phyloP scores from a whole-genome alignment of 2,113 vertebrate genomes.

The Eclectus roratus region DNA sequence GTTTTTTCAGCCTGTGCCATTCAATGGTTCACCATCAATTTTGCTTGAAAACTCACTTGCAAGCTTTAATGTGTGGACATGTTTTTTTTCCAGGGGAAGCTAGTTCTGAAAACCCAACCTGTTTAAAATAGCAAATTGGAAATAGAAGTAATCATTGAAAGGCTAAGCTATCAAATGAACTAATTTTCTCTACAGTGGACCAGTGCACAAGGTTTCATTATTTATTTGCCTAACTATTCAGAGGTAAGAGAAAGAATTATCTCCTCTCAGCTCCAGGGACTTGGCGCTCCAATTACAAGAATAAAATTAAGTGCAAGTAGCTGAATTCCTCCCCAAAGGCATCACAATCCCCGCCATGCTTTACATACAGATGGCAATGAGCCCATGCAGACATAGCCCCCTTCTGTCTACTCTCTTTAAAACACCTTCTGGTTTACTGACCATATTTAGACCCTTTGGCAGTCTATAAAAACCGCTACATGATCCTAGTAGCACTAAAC shows the following conservation, averaged over 20 bases:
- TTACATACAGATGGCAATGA: conserved; percentile 13
- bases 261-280: neutral
- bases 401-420: conserved; percentile 2
- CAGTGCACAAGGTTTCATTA: neutral
- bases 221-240: neutral
- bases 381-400: neutral
- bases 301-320: conserved; percentile 4
- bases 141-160: neutral
- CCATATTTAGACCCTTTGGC: conserved; percentile 42
- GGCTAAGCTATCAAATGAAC: neutral
- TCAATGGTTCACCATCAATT: neutral
- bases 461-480: conserved; percentile 56
- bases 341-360: neutral
- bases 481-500: conserved; percentile 22
- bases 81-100: neutral
- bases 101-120: neutral
- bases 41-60: neutral
- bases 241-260: neutral
- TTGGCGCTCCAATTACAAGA: neutral
- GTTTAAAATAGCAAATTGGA: neutral
- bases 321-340: neutral
- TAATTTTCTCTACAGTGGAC: neutral
- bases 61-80: neutral
- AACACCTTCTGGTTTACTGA: conserved; percentile 50
- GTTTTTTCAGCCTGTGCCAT: neutral